Evolutionary conservation across 2,113 vertebrate genomes (phyloP), one percentile per base, ranked within the genome.

Genomic region (Aramus guarauna): DNA sequence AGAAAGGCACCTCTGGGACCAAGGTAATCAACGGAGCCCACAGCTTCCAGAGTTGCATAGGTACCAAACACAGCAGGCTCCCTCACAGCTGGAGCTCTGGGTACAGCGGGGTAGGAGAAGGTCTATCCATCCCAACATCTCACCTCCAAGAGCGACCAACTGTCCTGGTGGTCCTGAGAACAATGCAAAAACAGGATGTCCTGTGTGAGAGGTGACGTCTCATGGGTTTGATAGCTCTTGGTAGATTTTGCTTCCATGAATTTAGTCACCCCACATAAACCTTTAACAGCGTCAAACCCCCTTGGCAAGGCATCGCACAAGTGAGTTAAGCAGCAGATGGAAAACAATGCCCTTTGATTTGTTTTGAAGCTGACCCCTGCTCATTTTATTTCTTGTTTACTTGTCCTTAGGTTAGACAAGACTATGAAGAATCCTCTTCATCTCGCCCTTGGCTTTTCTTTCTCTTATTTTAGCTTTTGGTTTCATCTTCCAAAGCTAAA

Each of bases 1-100:
- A 45, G 24, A 98, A 97, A 91, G 98, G 98, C 82, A 95, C 97
- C 24, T 64, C 58, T 59, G 98, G 98, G 84, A 45, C 60, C 4
- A 97, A 97, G 98, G 98, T 98, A 95, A 92, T 26, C 64, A 15
- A 23, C 5, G 24, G 55, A 36, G 48, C 43, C 36, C 58, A 11
- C 29, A 20, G 4, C 18, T 73, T 63, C 53, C 67, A 45, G n/a
- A 41, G 30, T 58, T 32, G 11, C 6, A 11, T 32, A 21, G 47
- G 30, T n/a, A 62, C 17, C 32, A 43, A 67, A 55, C 5, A 1
- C 63, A 76, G 20, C 39, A 39, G 72, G 39, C 15, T 55, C 36
- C 2, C 48, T 53, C 29, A 5, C 26, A 16, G 59, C 52, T n/a
- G 32, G 43, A 80, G 79, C 18, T 67, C 53, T 34, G 63, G n/a